These are phyloP conservation scores for Punctoribates punctum DNA, from an alignment of 2,888 invertebrate species.

Conservation along the genomic window DNA sequence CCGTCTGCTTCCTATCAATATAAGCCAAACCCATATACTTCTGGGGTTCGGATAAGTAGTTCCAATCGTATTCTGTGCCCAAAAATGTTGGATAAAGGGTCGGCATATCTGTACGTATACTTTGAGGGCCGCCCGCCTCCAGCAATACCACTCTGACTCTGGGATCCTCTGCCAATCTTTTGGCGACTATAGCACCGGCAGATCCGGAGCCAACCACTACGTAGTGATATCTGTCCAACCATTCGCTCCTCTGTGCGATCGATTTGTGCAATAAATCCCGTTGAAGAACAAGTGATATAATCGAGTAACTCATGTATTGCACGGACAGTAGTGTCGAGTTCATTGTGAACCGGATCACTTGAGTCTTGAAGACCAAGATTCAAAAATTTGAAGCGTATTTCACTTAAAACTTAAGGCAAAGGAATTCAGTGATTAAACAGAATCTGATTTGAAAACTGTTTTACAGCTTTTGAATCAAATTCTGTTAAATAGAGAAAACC, in stretches of 20 bases:
- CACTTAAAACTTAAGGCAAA: no score
- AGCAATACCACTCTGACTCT: background rate
- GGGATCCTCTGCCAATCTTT: background rate
- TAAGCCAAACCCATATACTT: background rate
- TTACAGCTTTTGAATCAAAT: no score
- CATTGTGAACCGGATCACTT: no score
- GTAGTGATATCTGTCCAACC: background rate
- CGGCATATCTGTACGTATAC: background rate
- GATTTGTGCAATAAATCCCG: background rate
- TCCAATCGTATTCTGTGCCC: background rate
- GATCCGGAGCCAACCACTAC: background rate
- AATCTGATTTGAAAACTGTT: no score
- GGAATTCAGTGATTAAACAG: no score
- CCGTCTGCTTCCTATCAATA: background rate
- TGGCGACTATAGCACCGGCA: background rate
- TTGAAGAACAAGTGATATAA: background rate
- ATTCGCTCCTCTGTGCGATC: background rate
- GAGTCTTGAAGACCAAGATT: no score
- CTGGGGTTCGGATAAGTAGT: background rate
- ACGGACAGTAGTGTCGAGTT: background rate
- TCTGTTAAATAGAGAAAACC: no score
- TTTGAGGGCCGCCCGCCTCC: background rate
- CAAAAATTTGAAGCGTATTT: no score
- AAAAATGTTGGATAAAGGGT: background rate
- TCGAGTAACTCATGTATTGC: background rate